Evolutionary conservation across 2,797 vertebrate genomes (phyloP), one percentile per base, ranked within the genome.

Genomic region (Myotis myotis): DNA sequence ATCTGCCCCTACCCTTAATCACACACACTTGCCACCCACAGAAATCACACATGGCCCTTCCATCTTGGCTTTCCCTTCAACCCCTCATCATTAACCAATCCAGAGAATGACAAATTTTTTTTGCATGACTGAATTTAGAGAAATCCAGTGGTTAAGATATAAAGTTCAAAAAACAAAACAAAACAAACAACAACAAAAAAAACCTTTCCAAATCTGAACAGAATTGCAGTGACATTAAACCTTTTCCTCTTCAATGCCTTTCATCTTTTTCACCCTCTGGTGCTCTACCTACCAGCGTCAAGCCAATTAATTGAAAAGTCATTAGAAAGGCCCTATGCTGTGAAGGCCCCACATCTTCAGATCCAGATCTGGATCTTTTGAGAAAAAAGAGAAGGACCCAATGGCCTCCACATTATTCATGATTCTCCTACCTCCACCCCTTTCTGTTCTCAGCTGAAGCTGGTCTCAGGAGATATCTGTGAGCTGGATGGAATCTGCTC

Each of bases 181-280:
- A 60, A 28, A 57, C 4, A 57, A 57, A 57, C 10, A 25, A 36
- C 36, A 41, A 41, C 41, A 44, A 44, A 49, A 22, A 90, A 95
- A 90, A 96, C 95, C 83, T 95, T 97, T 96, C 96, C 70, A 96
- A 96, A 97, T 97, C 96, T 97, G 97, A 98, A 98, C 89, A 97
- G 96, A 91, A 98, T 95, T 98, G 96, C 96, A 97, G 96, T 96
- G 95, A 98, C 97, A 98, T 98, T 97, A 98, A 98, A 98, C 97
- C 93, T 97, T 97, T 96, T 97, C 11, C 44, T 97, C 97, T 94
- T 96, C 94, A 95, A 81, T 90, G 97, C 44, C 96, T 98, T 98
- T 98, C 98, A 98, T 98, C 97, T 97, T 97, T 96, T 97, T 97
- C 97, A 98, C 96, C 96, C 89, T 95, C 97, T 98, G 97, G 97